A percentile compares a stretch with the other conserved stretches of the same genome.
These are phyloP conservation scores for Mirza zaza DNA, from an alignment of 2,113 vertebrate species.

Conservation along the genomic window DNA sequence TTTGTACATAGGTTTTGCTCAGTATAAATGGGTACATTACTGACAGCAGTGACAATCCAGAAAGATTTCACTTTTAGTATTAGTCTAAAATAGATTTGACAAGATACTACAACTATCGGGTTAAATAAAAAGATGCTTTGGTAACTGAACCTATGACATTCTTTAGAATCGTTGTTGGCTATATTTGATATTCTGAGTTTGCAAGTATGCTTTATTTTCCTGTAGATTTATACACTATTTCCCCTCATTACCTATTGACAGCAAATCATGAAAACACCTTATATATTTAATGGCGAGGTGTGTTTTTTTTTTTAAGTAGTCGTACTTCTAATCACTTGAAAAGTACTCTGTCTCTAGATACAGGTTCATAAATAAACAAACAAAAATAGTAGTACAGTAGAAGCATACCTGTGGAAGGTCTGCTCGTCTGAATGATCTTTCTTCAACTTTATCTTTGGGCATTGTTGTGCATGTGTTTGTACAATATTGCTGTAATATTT, in stretches of 20 bases:
- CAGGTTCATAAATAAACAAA: too few relatives aligned
- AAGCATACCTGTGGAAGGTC: neutral
- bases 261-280: neutral
- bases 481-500: slow-evolving; percentile 59
- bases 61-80: slow-evolving; percentile 27
- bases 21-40: slow-evolving; percentile 16
- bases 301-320: neutral
- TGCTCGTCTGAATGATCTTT: slow-evolving; percentile 63
- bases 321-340: neutral
- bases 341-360: neutral
- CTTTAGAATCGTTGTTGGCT: neutral
- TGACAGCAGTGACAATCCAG: neutral
- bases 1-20: neutral
- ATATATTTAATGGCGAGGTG: neutral
- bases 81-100: neutral
- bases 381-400: too few relatives aligned
- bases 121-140: slow-evolving; percentile 10
- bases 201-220: neutral
- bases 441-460: slow-evolving; percentile 46
- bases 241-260: neutral
- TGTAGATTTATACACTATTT: neutral
- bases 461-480: slow-evolving; percentile 69
- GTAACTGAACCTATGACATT: neutral
- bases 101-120: neutral
- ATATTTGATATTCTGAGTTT: neutral